Base-by-base conservation (phyloP, 2,797 vertebrate species). In the Poeciliopsis paucimaculata region DNA sequence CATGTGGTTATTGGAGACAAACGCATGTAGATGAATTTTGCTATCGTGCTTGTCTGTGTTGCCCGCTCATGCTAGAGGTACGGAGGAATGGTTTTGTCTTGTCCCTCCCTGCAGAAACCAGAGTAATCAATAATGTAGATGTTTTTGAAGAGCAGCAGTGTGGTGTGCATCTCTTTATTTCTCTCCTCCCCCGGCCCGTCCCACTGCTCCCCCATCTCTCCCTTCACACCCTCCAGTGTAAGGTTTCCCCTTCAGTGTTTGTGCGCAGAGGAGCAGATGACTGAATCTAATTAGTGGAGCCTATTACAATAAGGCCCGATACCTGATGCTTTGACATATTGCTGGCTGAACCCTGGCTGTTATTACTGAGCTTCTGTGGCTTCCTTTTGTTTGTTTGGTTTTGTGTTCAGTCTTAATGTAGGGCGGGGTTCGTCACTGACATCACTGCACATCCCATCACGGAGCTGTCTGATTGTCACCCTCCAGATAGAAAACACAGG, bases 71-170 rank as follows among this genome's bases (percentile, higher is more conserved):
- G 84, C 78, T 85, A 64, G 79, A 84, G 64, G 82, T 82, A 53
- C 76, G 77, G 77, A 80, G 68, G 79, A 86, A 89, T 39, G 68
- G 73, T 82, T 84, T 82, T 82, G 77, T 53, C 31, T 80, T 82
- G 80, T 89, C 83, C 80, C 85, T 90, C 88, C 86, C 89, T 90
- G 82, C 88, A 91, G 87, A 92, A 90, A 79, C 78, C 84, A 87
- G 83, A 79, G 70, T 91, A 91, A 96, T 96, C 91, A 95, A 95
- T 96, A 95, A 95, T 96, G 94, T 93, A 95, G 87, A 94, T 93
- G 93, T 95, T 95, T 95, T 95, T 89, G 90, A 94, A 88, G 86
- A 91, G 85, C 88, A 89, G 90, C 92, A 83, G 92, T 94, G 89
- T 90, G 81, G 81, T 85, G 86, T 91, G 90, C 84, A 88, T 91